phyloP scores from a whole-genome alignment of 2,888 invertebrate species.

The Platycheirus albimanus region DNA sequence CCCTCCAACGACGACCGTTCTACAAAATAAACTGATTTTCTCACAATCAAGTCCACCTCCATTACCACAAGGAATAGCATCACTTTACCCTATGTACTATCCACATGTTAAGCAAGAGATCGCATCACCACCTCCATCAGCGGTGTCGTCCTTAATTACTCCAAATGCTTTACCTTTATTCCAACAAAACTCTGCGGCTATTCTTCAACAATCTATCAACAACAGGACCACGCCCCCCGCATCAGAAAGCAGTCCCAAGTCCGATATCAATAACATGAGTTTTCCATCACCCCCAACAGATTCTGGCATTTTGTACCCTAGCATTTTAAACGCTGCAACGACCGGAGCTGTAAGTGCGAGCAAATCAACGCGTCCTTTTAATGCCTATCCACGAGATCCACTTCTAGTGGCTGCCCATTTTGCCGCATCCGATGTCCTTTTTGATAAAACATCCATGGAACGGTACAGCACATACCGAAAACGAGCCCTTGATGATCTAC shows the following conservation, averaged over 20 bases:
- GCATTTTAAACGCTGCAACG: conserved; percentile 57
- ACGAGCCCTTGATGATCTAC: conserved; percentile 86
- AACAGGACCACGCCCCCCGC: conserved; percentile 53
- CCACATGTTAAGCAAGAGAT: conserved; percentile 55
- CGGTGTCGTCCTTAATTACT: background rate
- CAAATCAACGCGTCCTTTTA: conserved; percentile 86
- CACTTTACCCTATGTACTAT: conserved; percentile 66
- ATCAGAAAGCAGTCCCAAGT: background rate
- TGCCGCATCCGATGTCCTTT: conserved; percentile 83
- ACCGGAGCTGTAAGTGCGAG: conserved; percentile 72
- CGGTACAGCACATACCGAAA: conserved; percentile 89
- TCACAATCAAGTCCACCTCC: conserved; percentile 13
- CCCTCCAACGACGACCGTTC: background rate
- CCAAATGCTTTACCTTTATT: conserved; percentile 42
- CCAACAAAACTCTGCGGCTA: conserved; percentile 51
- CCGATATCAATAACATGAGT: conserved; percentile 42
- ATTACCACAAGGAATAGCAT: conserved; percentile 42
- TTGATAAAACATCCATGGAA: conserved; percentile 86
- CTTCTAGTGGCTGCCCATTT: conserved; percentile 85
- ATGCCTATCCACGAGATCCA: conserved; percentile 89
- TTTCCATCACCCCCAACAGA: conserved; percentile 34
- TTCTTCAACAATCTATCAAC: conserved; percentile 62
- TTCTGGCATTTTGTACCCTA: conserved; percentile 66
- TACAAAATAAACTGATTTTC: conserved; percentile 43
- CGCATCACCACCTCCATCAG: conserved; percentile 37